Evolutionary conservation across 2,797 vertebrate species (phyloP).

Genomic region (Liparis tanakae): DNA sequence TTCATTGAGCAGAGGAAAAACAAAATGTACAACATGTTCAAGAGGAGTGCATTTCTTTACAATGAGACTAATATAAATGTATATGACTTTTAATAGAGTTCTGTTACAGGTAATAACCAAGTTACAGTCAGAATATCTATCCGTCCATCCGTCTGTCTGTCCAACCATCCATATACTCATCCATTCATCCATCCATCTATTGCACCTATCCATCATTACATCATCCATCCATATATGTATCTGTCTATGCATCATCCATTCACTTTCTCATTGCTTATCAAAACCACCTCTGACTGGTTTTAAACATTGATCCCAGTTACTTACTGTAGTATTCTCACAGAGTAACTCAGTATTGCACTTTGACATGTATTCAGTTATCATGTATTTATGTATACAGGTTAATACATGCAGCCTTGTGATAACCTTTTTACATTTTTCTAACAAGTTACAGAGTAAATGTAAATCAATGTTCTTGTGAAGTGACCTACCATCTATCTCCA

Average conservation of each 20-base stretch:
- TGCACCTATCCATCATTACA: not conserved
- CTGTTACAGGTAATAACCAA: conserved; percentile 34
- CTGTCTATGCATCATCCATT: not conserved
- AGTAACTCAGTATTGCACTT: conserved; percentile 9
- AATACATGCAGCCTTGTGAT: not conserved
- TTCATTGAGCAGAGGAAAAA: conserved; percentile 44
- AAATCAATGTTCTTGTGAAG: not conserved
- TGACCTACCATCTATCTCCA: not conserved
- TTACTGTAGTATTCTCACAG: not conserved
- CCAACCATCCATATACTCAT: not conserved
- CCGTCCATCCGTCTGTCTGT: not conserved
- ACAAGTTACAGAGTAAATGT: conserved; percentile 4
- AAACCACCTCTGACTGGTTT: not conserved
- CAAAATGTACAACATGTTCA: conserved; percentile 64
- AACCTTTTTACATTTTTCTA: conserved; percentile 2
- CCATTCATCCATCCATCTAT: not conserved
- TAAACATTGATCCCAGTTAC: not conserved
- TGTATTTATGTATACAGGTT: not conserved
- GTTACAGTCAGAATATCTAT: conserved; percentile 15
- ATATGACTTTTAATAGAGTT: conserved; percentile 22
- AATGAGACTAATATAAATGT: conserved; percentile 25
- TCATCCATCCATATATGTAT: not conserved
- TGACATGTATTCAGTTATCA: not conserved
- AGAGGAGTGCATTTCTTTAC: conserved; percentile 29
- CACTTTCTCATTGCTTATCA: not conserved